Evolutionary conservation across 2,888 invertebrate genomes (phyloP), one percentile per base, ranked within the genome.

Genomic region (Dolomedes plantarius): DNA sequence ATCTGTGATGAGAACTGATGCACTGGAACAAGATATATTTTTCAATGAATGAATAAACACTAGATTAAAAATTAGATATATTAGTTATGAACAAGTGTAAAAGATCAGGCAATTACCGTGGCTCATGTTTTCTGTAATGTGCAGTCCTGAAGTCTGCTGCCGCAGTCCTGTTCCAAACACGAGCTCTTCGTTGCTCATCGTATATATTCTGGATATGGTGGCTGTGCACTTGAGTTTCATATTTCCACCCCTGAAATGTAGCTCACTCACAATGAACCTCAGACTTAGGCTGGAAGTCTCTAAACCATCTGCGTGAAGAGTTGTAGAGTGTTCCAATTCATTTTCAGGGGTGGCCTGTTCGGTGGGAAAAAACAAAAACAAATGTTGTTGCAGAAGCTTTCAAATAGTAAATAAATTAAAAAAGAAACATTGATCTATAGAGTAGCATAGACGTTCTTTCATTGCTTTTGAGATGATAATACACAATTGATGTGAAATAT

Each of bases 141-240:
- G 85, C 39, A 86, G 79, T 23, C 82, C 83, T 3, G 86, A 78
- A 9, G 65, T 50, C 41, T 79, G 80, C 39, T 87, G 87, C 3
- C 83, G 39, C 16, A 83, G 83, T 27, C 87, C 87, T 3, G 81
- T 56, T 13, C 87, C 87, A 36, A 87, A 78, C 9, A 87, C 83
- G 0, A 87, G 76, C 29, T 87, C 88, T 74, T 88, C 88, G 62
- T 88, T 87, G 73, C 87, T 85, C 80, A 88, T 88, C n/a, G 85
- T 85, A 75, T 88, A 88, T 5, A 88, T 65, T 13, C 85, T 13
- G 13, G 88, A 83, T 32, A 88, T 88, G 31, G 86, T 83, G 65
- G 88, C 86, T 16, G 85, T 86, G 65, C 89, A 89, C 41, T 88
- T 88, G 7, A 89, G 67, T 69, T 71, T 86, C 85, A 89, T 88